Base-by-base conservation (phyloP, 2,888 invertebrate genomes). In the Linnaemya vulpina region DNA sequence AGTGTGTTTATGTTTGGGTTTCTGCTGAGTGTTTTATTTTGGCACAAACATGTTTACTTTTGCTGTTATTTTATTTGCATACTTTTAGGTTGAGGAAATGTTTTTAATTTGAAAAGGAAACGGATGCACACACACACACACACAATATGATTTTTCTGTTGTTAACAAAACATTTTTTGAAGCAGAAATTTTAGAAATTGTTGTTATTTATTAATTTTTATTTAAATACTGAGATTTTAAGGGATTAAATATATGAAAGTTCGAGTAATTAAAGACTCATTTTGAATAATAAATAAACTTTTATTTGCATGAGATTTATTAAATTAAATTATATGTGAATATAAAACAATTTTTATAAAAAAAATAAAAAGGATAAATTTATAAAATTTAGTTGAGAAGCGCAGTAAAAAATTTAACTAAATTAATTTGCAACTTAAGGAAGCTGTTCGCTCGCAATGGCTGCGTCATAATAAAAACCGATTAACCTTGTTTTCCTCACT, bases 21-120 rank as follows among this genome's bases (percentile, higher is more conserved):
- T 9, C 25, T 62, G 4, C 0, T 15, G 11, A 20, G 40, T 40
- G 20, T 13, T 1, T 20, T 43, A 30, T 38, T 35, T 68, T 13
- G 3, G 15, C 38, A 8, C 25, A 46, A 46, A 43, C 25, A 22
- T n/a, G 20, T 65, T 68, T 51, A 9, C 8, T 49, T 25, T 25
- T 17, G n/a, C 10, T 17, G 8, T 49, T 49, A 30, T 43, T 15
- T 46, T 65, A 30, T 30, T 30, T 30, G 30, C 30, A 30, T 30
- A 30, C 3, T 65, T 65, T 17, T 46, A 9, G 4, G 22, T 43
- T 65, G 25, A 46, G 65, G 65, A 65, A 46, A 65, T 65, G 43
- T 46, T 65, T 22, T 62, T 38, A 58, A 35, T 63, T 63, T 11
- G 2, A 65, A 49, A 38, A 35, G 51, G 51, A 49, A 68, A 35